Evolutionary conservation across 2,113 vertebrate genomes (phyloP).

Genomic region (Hyperopisus bebe): DNA sequence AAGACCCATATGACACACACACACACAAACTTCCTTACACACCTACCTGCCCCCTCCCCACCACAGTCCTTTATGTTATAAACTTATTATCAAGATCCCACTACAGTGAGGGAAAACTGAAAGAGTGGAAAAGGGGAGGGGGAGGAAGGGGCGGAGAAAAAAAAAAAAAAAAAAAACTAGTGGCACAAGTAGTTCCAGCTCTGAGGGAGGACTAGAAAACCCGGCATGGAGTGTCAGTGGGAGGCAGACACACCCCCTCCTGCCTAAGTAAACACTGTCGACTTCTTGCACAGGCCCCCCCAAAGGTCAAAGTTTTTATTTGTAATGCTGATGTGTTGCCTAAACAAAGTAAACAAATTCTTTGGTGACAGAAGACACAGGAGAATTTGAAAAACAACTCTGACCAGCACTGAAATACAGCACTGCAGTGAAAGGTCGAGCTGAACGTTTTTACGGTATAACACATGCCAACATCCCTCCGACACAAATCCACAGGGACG

Average conservation of each 20-base stretch:
- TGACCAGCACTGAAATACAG: background rate
- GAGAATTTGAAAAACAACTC: background rate
- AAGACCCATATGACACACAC: constrained; percentile 11
- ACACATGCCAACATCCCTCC: background rate
- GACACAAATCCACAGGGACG: background rate
- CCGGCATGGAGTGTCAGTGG: constrained; percentile 37
- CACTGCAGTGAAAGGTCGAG: background rate
- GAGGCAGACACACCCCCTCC: constrained; percentile 29
- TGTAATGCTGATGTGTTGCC: constrained; percentile 4
- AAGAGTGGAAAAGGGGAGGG: constrained; percentile 10
- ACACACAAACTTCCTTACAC: background rate
- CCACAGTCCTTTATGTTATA: constrained; percentile 24
- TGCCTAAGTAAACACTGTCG: background rate
- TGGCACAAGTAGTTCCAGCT: constrained; percentile 49
- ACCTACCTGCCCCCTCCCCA: background rate
- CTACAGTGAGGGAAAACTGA: constrained; percentile 20
- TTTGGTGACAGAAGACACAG: background rate
- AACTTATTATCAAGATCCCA: constrained; percentile 31
- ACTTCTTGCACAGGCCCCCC: background rate
- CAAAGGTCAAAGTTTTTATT: constrained; percentile 10
- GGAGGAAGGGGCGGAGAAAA: background rate
- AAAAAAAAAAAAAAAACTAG: constrained; percentile 3
- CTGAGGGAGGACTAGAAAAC: constrained; percentile 38
- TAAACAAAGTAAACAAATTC: constrained; percentile 1
- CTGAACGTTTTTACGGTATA: background rate